Base-by-base conservation (phyloP, 2,113 vertebrate genomes). In the Leptodactylus fuscus region DNA sequence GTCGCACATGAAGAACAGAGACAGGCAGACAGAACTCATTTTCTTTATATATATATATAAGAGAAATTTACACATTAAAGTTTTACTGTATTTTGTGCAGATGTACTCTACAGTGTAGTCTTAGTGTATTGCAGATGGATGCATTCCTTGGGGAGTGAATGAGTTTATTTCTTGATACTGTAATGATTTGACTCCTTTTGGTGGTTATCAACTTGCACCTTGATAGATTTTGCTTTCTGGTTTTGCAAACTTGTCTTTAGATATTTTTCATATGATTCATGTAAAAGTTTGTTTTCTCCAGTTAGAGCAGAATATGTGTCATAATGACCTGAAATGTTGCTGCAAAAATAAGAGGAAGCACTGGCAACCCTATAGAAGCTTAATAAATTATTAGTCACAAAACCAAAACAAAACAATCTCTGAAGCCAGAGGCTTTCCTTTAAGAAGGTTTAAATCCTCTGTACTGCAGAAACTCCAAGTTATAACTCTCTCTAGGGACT, bases 371-470 rank as follows among this genome's bases (percentile, higher is more conserved):
- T 83, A 71, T 15, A 81, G 80, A 82, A 87, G 79, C 29, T 88
- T 90, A 83, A 85, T 38, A 88, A 88, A 86, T 71, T 86, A 41
- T 88, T 82, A 7, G 0, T 51, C 73, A 49, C 81, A 48, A 89
- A 86, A 82, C 24, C 0, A 7, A 38, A 87, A 79, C 10, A 80
- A 81, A 65, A 81, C 79, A 11, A 53, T 86, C 13, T 29, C 75
- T 75, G 76, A 84, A 87, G 48, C 3, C 51, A 49, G 78, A 88
- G 83, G 32, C 1, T 16, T 82, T 85, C 71, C 5, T 12, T 79
- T 90, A 89, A 86, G 67, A 86, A 62, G 76, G 85, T 2, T 27
- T 32, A 81, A 87, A 85, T 86, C 79, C 22, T 85, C 29, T 84
- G 36, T 70, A 69, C 20, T 24, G 55, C 0, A 78, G 65, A 22